A percentile compares a stretch with the other conserved stretches of the same genome.
These are phyloP conservation scores for Emydura subglobosa DNA, from an alignment of 2,113 vertebrate genomes.

Conservation along the genomic window DNA sequence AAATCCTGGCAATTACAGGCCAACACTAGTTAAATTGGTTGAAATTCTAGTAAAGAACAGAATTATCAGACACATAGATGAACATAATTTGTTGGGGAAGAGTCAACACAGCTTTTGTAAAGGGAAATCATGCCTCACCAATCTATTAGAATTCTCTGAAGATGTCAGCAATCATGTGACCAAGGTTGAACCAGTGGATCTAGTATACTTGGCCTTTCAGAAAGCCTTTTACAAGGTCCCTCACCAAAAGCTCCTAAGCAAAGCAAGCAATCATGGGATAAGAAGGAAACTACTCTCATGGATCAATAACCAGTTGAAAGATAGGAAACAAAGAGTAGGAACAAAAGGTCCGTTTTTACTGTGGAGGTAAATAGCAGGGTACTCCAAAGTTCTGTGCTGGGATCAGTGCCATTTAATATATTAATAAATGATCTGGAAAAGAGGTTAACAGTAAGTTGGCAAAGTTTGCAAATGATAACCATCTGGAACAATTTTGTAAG, in stretches of 20 bases:
- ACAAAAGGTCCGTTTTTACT: not conserved
- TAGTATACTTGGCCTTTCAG: not conserved
- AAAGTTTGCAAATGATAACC: not conserved
- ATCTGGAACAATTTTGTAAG: no score
- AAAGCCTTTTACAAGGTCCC: not conserved
- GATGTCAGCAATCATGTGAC: not conserved
- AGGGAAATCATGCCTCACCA: not conserved
- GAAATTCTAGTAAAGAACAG: not conserved
- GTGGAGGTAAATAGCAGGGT: not conserved
- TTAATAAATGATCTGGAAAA: not conserved
- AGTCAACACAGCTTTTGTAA: not conserved
- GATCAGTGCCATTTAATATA: not conserved
- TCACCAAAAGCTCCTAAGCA: not conserved
- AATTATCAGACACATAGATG: not conserved
- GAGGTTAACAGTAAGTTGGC: not conserved
- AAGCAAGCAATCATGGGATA: not conserved
- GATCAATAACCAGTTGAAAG: not conserved
- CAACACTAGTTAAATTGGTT: not conserved
- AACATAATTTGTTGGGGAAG: not conserved
- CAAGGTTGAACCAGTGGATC: not conserved
- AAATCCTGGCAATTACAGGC: not conserved
- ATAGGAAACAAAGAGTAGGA: not conserved
- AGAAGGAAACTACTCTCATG: not conserved
- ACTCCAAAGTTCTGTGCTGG: not conserved
- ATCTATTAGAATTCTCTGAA: not conserved